phyloP scores from a whole-genome alignment of 2,888 invertebrate genomes.

The Poecilus cupreus region DNA sequence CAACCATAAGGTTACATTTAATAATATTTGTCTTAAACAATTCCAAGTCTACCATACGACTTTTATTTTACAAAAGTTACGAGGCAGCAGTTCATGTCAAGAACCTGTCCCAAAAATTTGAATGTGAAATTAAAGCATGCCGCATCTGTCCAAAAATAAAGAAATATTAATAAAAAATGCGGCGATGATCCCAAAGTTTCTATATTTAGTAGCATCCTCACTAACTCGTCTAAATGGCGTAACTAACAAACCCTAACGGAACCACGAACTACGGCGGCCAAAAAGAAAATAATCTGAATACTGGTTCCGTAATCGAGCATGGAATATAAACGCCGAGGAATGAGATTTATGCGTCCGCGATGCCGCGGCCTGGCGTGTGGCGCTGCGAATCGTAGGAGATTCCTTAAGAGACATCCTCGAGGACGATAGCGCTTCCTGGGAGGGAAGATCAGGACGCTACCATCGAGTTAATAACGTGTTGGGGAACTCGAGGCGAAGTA shows the following conservation, averaged over 20 bases:
- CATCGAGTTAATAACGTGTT: background rate
- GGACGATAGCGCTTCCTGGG: background rate
- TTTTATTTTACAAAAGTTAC: no score
- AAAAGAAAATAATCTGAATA: conserved; percentile 69
- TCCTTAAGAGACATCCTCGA: background rate
- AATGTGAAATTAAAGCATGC: conserved; percentile 33
- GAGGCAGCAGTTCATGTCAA: no score
- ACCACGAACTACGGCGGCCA: conserved; percentile 52
- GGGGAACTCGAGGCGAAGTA: background rate
- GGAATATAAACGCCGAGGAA: conserved; percentile 68
- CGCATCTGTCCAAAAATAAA: conserved; percentile 8
- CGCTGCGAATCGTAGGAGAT: background rate
- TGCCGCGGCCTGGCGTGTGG: conserved; percentile 3
- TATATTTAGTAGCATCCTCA: conserved; percentile 42
- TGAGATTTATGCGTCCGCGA: conserved; percentile 65
- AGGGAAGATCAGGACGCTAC: background rate
- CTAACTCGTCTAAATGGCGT: conserved; percentile 59
- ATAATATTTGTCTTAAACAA: no score
- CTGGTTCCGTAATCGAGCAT: conserved; percentile 69
- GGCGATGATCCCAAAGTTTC: conserved; percentile 14
- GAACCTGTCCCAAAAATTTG: no score
- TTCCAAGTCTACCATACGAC: no score
- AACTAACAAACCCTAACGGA: conserved; percentile 60
- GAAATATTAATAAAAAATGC: conserved; percentile 35
- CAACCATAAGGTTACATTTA: no score